Evolutionary conservation across 1,140 invertebrate genomes (phyloP), one percentile per base, ranked within the genome.

Genomic region (Ptiloglossa arizonensis): DNA sequence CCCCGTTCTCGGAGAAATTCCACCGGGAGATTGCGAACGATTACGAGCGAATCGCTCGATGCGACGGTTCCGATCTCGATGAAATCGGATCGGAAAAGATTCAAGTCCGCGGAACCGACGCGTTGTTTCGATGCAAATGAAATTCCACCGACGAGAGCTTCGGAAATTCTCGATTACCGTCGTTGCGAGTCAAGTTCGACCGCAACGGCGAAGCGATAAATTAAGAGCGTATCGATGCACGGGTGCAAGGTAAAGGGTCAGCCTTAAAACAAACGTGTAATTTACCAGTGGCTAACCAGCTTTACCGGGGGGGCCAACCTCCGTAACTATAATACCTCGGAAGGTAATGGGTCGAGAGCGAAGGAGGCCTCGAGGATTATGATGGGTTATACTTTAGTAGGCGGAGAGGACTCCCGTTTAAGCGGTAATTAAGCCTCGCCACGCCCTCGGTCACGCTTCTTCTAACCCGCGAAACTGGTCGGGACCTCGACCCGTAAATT

Each of bases 321-420:
- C 83, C 74, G 69, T 60, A 80, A 86, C 82, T 81, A 80, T 81
- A 74, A 75, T 79, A 60, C 72, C 66, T 62, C 64, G 22, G 46
- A 77, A n/a, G 83, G 57, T 82, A 86, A 86, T 80, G 70, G 83
- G 75, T 67, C 72, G 78, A 62, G 63, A 81, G 70, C 70, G 78
- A 79, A 80, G 62, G 63, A 84, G 80, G 81, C 79, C 48, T 48
- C 66, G 80, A 75, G 74, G 87, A 91, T 91, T 91, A 90, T 90
- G 89, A 90, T 89, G 89, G 89, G 87, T 87, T 90, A 89, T 91
- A 87, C 90, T 89, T 89, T 88, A 86, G 90, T 92, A 89, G 91
- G 91, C 91, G 91, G 89, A 87, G 85, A 88, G 81, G 88, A 91
- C 91, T 92, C 87, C 91, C 85, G 91, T 92, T 92, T 92, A 91